Evolutionary conservation across 1,140 invertebrate genomes (phyloP).

Genomic region (Meloidogyne floridensis): DNA sequence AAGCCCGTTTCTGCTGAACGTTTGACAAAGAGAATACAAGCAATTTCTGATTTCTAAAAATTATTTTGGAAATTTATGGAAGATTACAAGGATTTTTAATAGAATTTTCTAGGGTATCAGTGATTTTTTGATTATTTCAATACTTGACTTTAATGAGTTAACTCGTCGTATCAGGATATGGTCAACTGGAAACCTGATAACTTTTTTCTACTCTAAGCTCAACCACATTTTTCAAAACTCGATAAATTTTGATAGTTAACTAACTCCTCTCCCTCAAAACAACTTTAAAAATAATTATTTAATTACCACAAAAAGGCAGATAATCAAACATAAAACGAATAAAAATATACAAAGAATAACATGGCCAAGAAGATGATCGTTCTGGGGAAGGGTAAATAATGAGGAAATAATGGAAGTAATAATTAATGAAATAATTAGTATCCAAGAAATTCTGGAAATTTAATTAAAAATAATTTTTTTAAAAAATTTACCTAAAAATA

Average conservation of each 20-base stretch:
- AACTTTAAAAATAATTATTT: conserved; percentile 2
- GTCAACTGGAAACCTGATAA: too few species aligned
- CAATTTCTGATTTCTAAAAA: conserved; percentile 47
- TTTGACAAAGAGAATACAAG: conserved; percentile 52
- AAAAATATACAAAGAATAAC: conserved; percentile 9
- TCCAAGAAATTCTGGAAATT: conserved; percentile 19
- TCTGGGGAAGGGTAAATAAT: background rate
- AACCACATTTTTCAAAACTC: too few species aligned
- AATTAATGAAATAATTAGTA: conserved; percentile 25
- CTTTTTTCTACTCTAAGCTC: too few species aligned
- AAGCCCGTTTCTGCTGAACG: conserved; percentile 54
- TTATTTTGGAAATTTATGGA: too few species aligned
- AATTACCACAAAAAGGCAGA: conserved; percentile 32
- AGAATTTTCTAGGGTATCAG: too few species aligned
- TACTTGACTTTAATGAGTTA: too few species aligned
- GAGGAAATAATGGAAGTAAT: conserved; percentile 14
- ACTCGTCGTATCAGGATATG: too few species aligned
- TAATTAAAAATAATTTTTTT: background rate
- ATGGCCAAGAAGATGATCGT: conserved; percentile 3
- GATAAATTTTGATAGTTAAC: too few species aligned
- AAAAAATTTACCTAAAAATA: conserved; percentile 39
- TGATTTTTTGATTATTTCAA: too few species aligned
- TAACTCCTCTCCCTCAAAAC: too few species aligned
- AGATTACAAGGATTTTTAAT: too few species aligned
- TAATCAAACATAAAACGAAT: conserved; percentile 12